phyloP scores from a whole-genome alignment of 2,888 invertebrate species.

The Drosophila sordidapex region DNA sequence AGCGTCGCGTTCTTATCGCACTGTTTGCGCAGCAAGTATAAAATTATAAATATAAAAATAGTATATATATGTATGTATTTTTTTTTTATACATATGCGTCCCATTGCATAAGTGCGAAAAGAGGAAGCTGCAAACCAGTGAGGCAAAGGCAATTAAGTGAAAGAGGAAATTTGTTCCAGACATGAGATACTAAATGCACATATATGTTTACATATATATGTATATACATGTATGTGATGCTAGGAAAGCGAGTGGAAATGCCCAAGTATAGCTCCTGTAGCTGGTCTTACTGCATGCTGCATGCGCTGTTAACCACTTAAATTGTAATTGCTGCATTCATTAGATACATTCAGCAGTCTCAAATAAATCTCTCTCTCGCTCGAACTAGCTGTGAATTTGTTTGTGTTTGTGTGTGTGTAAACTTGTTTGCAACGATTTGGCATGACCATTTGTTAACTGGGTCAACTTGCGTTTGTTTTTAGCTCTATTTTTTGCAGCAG shows the following conservation, averaged over 20 bases:
- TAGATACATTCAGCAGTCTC: conserved; percentile 48
- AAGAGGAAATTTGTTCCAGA: not conserved
- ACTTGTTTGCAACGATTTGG: conserved; percentile 70
- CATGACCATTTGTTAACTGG: conserved; percentile 70
- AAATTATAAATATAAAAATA: conserved; percentile 10
- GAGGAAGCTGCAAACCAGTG: conserved; percentile 48
- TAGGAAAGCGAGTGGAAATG: conserved; percentile 31
- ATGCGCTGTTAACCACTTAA: conserved; percentile 52
- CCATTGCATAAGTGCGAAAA: conserved; percentile 57
- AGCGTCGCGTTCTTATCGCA: conserved; percentile 59
- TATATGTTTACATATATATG: not conserved
- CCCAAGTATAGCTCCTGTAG: conserved; percentile 37
- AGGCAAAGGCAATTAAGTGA: conserved; percentile 9
- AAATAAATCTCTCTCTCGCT: conserved; percentile 18
- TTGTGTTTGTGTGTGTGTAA: conserved; percentile 35
- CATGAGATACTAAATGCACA: not conserved
- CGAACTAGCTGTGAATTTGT: conserved; percentile 5
- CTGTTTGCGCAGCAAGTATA: conserved; percentile 56
- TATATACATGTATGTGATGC: not conserved
- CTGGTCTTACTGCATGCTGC: conserved; percentile 39
- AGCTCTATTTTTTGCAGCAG: conserved; percentile 34
- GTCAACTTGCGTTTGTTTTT: conserved; percentile 58
- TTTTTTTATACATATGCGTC: conserved; percentile 22
- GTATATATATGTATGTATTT: conserved; percentile 8
- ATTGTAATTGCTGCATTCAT: conserved; percentile 61